Conservation (phyloP, 2,797 vertebrate genomes). For the Glyptemys insculpta region DNA sequence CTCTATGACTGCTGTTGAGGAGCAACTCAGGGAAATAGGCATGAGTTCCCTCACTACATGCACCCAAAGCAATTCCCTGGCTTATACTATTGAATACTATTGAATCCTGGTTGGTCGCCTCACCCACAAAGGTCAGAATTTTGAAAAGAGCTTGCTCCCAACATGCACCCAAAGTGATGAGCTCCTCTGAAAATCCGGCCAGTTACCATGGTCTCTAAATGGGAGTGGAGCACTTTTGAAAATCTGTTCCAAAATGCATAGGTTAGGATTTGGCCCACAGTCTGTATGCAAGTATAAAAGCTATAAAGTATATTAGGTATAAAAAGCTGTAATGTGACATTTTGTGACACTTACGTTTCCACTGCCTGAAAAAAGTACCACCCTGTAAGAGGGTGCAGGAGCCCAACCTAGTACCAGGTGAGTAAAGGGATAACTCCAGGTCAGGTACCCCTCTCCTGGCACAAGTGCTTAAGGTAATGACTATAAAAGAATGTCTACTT, state of each 20-base stretch:
- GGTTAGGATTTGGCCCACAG: neutral
- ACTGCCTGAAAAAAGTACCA: neutral
- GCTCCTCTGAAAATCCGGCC: neutral
- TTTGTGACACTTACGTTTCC: neutral
- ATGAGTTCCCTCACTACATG: neutral
- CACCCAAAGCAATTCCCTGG: neutral
- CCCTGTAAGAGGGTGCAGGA: rapidly evolving
- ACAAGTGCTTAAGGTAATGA: neutral
- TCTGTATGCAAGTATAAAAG: neutral
- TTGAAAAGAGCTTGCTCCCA: neutral
- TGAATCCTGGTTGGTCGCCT: neutral
- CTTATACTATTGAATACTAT: neutral
- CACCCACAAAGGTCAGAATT: neutral
- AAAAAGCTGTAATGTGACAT: neutral
- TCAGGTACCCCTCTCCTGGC: rapidly evolving
- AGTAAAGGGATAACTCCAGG: neutral
- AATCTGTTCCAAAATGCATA: neutral
- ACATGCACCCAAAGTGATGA: neutral
- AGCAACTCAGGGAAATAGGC: neutral
- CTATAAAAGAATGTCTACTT: neutral
- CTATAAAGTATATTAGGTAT: rapidly evolving
- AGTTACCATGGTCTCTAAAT: rapidly evolving
- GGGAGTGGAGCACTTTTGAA: neutral
- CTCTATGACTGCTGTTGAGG: neutral
- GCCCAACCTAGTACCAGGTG: neutral